These are phyloP conservation scores for Apotomis capreana DNA, from an alignment of 2,888 invertebrate species.

Conservation along the genomic window DNA sequence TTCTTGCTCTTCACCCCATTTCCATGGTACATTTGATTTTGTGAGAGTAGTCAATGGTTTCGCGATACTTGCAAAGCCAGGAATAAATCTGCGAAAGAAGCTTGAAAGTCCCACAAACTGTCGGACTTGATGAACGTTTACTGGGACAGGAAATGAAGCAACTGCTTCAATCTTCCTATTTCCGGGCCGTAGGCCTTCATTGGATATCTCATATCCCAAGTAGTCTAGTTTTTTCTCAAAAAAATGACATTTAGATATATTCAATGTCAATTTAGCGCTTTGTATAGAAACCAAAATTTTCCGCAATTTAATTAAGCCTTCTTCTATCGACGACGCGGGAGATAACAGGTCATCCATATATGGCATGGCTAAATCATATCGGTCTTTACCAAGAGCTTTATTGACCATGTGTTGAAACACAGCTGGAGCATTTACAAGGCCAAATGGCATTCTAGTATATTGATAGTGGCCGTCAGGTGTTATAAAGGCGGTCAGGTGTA, in stretches of 20 bases:
- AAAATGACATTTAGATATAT: constrained; percentile 30
- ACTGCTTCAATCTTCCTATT: constrained; percentile 19
- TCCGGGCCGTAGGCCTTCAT: constrained; percentile 1
- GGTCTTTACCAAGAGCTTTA: constrained; percentile 32
- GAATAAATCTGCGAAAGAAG: constrained; percentile 24
- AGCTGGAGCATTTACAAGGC: constrained; percentile 49
- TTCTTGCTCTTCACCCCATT: constrained; percentile 11
- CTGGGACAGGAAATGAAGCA: not conserved
- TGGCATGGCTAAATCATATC: constrained; percentile 34
- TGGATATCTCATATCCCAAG: constrained; percentile 10
- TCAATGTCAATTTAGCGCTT: constrained; percentile 41
- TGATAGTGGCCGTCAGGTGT: too few species aligned
- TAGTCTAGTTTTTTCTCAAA: constrained; percentile 11
- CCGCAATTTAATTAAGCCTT: constrained; percentile 36
- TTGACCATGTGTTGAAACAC: constrained; percentile 52
- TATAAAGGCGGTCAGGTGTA: too few species aligned
- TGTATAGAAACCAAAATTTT: constrained; percentile 38
- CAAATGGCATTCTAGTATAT: constrained; percentile 30
- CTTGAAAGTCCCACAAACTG: constrained; percentile 18
- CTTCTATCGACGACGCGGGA: constrained; percentile 41
- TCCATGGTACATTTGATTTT: constrained; percentile 4
- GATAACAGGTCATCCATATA: constrained; percentile 55
- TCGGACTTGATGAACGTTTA: constrained; percentile 10
- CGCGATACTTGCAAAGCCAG: constrained; percentile 6
- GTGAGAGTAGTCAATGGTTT: constrained; percentile 3